These are phyloP conservation scores for Sylvilagus floridanus DNA, from an alignment of 2,797 vertebrate species.

Conservation along the genomic window DNA sequence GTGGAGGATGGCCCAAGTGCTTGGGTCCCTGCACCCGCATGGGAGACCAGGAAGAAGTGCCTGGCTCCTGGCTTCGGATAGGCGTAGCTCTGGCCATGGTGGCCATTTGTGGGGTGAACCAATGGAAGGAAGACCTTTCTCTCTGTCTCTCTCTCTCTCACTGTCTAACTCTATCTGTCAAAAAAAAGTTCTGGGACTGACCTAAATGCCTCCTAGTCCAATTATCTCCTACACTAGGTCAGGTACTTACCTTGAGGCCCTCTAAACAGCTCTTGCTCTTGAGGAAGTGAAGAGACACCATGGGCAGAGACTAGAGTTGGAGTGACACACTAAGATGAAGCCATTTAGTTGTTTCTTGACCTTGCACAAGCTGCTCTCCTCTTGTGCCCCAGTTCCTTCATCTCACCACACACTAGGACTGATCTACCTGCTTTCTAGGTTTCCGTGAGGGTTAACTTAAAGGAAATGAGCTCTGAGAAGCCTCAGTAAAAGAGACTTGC, in stretches of 20 bases:
- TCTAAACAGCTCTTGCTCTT: not conserved
- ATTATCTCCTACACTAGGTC: too few species aligned
- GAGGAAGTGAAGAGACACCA: not conserved
- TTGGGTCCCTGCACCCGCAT: too few species aligned
- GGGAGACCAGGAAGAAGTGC: too few species aligned
- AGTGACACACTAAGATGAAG: accelerated
- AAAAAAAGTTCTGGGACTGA: too few species aligned
- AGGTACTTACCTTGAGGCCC: accelerated
- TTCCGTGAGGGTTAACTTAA: not conserved
- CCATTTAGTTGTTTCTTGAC: not conserved
- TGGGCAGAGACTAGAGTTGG: accelerated
- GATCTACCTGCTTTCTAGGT: accelerated
- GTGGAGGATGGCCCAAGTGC: too few species aligned
- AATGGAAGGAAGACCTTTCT: too few species aligned
- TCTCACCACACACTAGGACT: not conserved
- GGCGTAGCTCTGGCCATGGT: too few species aligned
- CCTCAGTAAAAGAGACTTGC: not conserved
- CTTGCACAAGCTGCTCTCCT: not conserved
- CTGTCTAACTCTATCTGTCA: too few species aligned
- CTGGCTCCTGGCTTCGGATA: too few species aligned
- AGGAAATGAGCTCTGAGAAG: not conserved
- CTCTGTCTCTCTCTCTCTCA: too few species aligned
- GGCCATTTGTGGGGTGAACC: too few species aligned
- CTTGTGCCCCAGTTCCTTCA: not conserved
- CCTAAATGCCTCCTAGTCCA: too few species aligned